These are phyloP conservation scores for Nerophis ophidion DNA, from an alignment of 2,113 vertebrate species.

Conservation along the genomic window DNA sequence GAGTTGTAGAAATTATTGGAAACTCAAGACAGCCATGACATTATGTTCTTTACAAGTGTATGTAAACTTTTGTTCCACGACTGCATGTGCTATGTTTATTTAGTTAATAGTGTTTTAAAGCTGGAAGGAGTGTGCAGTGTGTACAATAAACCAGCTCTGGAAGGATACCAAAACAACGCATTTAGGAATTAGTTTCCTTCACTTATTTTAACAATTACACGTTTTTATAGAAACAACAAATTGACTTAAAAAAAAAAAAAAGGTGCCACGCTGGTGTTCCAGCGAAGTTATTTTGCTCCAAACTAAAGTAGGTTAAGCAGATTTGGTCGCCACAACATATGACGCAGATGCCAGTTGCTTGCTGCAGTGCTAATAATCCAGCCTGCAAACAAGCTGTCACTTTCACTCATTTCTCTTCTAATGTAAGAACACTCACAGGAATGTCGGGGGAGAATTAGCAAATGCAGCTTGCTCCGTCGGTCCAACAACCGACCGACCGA, in stretches of 20 bases:
- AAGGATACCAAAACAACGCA: no score
- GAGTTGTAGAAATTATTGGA: no score
- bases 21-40: no score
- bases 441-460: slow-evolving; percentile 48
- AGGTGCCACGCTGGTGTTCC: slow-evolving; percentile 32
- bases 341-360: slow-evolving; percentile 64
- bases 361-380: slow-evolving; percentile 63
- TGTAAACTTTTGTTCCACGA: no score
- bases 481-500: slow-evolving; percentile 2
- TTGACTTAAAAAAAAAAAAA: slow-evolving; percentile 20
- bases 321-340: slow-evolving; percentile 69
- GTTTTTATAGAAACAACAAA: slow-evolving; percentile 25
- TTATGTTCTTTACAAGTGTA: no score
- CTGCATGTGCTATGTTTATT: no score
- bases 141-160: no score
- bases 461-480: slow-evolving; percentile 25
- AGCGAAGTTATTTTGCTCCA: slow-evolving; percentile 54
- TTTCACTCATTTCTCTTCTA: slow-evolving; percentile 46
- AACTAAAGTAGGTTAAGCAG: slow-evolving; percentile 73
- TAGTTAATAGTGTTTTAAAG: no score
- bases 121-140: no score
- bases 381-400: slow-evolving; percentile 61
- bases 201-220: no score
- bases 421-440: slow-evolving; percentile 54
- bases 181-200: no score